Conservation (phyloP, 2,113 vertebrate genomes). For the Brachypodius melanocephalos region DNA sequence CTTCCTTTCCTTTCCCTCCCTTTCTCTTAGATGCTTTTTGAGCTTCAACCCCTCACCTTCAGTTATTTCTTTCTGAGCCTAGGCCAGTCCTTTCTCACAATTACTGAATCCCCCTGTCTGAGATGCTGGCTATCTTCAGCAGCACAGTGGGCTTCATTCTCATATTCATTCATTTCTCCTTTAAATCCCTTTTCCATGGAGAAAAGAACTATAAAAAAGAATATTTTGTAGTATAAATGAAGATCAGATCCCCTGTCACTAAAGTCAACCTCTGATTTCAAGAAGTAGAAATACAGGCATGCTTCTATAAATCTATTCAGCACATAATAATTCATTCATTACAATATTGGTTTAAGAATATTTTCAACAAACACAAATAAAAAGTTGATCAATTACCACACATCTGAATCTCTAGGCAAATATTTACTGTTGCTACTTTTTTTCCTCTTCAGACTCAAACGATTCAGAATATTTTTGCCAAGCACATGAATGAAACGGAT, state of each 20-base stretch:
- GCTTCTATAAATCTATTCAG: background rate
- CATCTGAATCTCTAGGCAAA: background rate
- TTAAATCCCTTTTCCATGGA: background rate
- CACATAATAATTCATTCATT: background rate
- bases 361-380: background rate
- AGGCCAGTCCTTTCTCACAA: background rate
- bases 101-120: background rate
- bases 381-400: background rate
- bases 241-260: background rate
- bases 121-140: background rate
- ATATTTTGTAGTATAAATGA: background rate
- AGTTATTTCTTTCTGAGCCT: background rate
- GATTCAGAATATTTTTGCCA: background rate
- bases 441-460: background rate
- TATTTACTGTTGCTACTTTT: background rate
- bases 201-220: background rate
- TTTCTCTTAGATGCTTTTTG: background rate
- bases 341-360: background rate
- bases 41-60: background rate
- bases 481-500: slow-evolving; percentile 7
- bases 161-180: background rate
- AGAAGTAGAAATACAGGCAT: background rate
- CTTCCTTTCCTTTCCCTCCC: background rate
- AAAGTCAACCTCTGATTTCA: background rate
- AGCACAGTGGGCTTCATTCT: background rate